Percentiles rank a stretch among this genome's conserved stretches.
phyloP scores from a whole-genome alignment of 1,140 invertebrate genomes.

The Dendroctonus valens region DNA sequence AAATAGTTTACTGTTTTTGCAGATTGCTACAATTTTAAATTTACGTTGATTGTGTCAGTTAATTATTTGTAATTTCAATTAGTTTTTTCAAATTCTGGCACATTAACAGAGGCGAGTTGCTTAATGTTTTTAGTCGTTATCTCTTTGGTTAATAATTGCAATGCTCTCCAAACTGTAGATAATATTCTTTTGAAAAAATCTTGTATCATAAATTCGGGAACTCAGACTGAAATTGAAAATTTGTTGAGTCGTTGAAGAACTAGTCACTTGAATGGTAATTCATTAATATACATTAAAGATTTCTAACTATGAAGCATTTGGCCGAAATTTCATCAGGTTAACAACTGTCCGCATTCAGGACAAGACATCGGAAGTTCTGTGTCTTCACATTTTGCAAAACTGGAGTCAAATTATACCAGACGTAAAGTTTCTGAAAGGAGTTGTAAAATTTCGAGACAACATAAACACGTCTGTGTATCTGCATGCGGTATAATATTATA shows the following conservation, averaged over 20 bases:
- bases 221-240: neutral
- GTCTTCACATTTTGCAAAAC: constrained; percentile 10
- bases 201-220: too few relatives aligned
- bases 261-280: neutral
- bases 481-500: constrained; percentile 25
- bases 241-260: neutral
- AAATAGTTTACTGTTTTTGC: neutral
- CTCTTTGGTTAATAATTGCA: too few relatives aligned
- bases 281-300: neutral
- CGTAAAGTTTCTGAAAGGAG: constrained; percentile 16
- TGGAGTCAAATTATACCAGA: constrained; percentile 14
- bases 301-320: neutral
- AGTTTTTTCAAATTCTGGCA: too few relatives aligned
- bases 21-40: neutral
- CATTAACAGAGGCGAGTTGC: too few relatives aligned
- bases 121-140: too few relatives aligned
- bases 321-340: neutral
- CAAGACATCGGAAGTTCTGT: constrained; percentile 1
- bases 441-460: constrained; percentile 25
- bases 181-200: too few relatives aligned
- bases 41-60: neutral
- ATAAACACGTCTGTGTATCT: constrained; percentile 28
- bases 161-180: too few relatives aligned
- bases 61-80: too few relatives aligned
- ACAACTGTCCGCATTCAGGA: neutral